Base-by-base conservation (phyloP, 2,797 vertebrate genomes). In the Dallia pectoralis region DNA sequence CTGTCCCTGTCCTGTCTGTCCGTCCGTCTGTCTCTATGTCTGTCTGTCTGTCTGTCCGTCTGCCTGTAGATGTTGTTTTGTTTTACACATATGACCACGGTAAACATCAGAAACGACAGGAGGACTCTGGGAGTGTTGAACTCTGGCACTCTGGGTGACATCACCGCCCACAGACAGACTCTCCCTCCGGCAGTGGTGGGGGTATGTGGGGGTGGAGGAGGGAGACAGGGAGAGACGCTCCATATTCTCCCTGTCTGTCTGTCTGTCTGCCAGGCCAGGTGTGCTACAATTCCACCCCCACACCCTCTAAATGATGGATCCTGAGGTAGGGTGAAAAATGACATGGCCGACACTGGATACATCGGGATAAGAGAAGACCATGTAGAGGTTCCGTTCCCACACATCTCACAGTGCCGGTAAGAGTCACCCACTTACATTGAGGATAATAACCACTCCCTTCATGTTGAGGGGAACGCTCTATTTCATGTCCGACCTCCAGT, bases 271-370 rank as follows among this genome's bases (percentile, higher is more conserved):
- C 80, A 75, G 75, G 80, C 91, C 91, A 92, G 91, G 89, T 92
- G 90, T 90, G 83, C 84, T 78, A 25, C 51, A 87, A 87, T 84
- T 84, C 79, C 78, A 82, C 75, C 77, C 33, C 77, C 81, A 74
- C 71, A 76, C 77, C 69, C 64, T 79, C 79, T 79, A 69, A 74
- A 78, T 62, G 4, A 77, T 32, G 51, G 74, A 73, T 86, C 85
- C 78, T 44, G 73, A 14, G 66, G 75, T 29, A 67, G 59, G 77
- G 73, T 89, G 86, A 89, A 89, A 91, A 88, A 88, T 89, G 89
- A 88, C 79, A 61, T 67, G 76, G 70, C 74, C 73, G 89, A 89
- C 84, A 89, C 79, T 80, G 86, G 87, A 92, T 87, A 81, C n/a
- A n/a, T n/a, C 67, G 77, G 75, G 77, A 81, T 83, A 74, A 84